Evolutionary conservation across 2,888 invertebrate species (phyloP).

Genomic region (Cryptocephalus primarius): DNA sequence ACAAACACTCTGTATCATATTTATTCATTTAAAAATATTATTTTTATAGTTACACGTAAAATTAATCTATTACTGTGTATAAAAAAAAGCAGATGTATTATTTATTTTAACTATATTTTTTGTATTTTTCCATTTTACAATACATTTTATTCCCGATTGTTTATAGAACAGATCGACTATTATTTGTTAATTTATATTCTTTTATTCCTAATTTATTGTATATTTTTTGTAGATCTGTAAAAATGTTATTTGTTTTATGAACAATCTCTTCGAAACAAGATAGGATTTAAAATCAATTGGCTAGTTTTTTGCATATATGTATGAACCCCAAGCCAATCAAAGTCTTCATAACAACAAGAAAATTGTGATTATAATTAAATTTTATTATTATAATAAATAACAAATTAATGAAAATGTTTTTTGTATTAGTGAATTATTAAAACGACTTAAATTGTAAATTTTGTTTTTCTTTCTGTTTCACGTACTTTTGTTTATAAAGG

Average conservation of each 20-base stretch:
- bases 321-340: slow-evolving; percentile 31
- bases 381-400: slow-evolving; percentile 35
- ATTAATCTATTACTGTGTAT: not conserved
- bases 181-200: slow-evolving; percentile 6
- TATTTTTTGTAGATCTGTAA: slow-evolving; percentile 11
- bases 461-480: slow-evolving; percentile 26
- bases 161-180: slow-evolving; percentile 5
- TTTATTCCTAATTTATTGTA: slow-evolving; percentile 9
- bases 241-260: slow-evolving; percentile 5
- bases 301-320: slow-evolving; percentile 29
- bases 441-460: slow-evolving; percentile 31
- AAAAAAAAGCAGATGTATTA: not conserved
- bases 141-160: slow-evolving; percentile 6
- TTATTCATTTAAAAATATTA: not conserved
- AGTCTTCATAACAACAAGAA: slow-evolving; percentile 39
- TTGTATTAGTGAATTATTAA: slow-evolving; percentile 38
- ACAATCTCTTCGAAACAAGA: slow-evolving; percentile 1
- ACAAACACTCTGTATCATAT: no score
- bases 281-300: not conserved
- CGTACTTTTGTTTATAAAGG: slow-evolving; percentile 27
- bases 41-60: not conserved
- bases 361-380: slow-evolving; percentile 36
- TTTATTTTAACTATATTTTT: not conserved
- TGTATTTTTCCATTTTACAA: slow-evolving; percentile 2
- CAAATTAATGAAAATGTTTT: slow-evolving; percentile 34